Conservation (phyloP, 2,797 vertebrate species). For the Hippopotamyrus pictus region DNA sequence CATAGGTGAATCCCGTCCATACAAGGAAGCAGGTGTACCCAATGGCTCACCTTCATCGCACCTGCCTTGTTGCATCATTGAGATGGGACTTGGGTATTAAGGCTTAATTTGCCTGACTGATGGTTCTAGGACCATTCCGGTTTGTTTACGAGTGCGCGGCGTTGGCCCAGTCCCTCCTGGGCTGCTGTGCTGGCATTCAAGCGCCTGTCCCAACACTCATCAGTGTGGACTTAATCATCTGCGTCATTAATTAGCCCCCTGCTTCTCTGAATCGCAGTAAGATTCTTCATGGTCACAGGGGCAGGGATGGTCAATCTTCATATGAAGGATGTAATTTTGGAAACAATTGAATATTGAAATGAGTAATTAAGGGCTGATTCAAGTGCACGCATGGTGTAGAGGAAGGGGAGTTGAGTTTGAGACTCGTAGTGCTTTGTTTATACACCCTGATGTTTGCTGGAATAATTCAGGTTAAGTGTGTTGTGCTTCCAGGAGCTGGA, state of each 20-base stretch:
- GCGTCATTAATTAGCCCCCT: not conserved
- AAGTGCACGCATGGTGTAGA: not conserved
- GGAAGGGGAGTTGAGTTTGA: not conserved
- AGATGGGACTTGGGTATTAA: not conserved
- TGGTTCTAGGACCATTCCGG: not conserved
- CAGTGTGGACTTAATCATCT: not conserved
- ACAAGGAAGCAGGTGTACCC: not conserved
- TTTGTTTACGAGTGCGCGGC: not conserved
- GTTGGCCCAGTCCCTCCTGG: not conserved
- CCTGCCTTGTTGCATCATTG: not conserved
- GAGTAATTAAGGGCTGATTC: not conserved
- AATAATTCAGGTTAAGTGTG: not conserved
- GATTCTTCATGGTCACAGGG: not conserved
- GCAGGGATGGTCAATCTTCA: not conserved
- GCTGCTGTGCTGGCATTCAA: not conserved
- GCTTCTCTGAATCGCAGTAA: not conserved
- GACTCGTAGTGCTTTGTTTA: not conserved
- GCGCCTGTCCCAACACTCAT: not conserved
- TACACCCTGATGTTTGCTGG: not conserved
- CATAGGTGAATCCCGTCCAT: not conserved
- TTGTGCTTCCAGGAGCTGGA: not conserved
- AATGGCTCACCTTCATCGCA: not conserved
- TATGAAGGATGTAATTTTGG: not conserved
- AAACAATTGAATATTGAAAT: not conserved
- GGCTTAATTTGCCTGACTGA: not conserved